Evolutionary conservation across 2,888 invertebrate genomes (phyloP).

Genomic region (Sphecodes monilicornis): DNA sequence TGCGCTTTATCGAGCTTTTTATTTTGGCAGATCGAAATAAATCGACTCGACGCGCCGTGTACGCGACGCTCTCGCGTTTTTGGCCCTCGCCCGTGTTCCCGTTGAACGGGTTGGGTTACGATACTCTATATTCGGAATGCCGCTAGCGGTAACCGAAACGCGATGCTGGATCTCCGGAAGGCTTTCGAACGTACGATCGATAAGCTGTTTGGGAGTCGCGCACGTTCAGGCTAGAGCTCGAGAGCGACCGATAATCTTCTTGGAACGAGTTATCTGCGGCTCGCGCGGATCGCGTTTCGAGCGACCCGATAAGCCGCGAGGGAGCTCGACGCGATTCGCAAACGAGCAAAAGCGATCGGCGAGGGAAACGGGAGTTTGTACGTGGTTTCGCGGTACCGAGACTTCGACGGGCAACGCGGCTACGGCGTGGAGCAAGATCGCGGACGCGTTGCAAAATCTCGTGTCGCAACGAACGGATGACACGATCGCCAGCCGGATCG

Average conservation of each 20-base stretch:
- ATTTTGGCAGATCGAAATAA: constrained; percentile 30
- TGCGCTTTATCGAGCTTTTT: constrained; percentile 66
- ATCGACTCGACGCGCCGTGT: background rate
- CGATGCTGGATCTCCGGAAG: background rate
- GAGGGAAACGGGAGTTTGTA: constrained; percentile 3
- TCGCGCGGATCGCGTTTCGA: constrained; percentile 53
- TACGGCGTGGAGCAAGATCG: background rate
- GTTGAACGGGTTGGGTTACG: background rate
- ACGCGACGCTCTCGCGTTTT: background rate
- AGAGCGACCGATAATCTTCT: constrained; percentile 47
- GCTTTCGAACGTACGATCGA: background rate
- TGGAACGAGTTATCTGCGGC: constrained; percentile 47
- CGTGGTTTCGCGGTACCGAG: background rate
- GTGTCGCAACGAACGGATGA: background rate
- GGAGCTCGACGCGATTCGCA: background rate
- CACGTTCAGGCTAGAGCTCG: background rate
- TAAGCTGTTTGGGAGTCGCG: background rate
- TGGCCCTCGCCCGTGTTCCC: background rate
- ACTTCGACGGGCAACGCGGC: background rate
- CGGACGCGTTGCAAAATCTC: background rate
- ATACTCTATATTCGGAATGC: too few relatives aligned
- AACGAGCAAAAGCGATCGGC: background rate
- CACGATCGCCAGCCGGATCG: background rate
- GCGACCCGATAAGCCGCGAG: constrained; percentile 16
- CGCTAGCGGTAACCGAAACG: background rate